Percentiles rank a stretch among this genome's conserved stretches.
Evolutionary conservation across 2,797 vertebrate genomes (phyloP).

Genomic region (Aphelocoma californica): DNA sequence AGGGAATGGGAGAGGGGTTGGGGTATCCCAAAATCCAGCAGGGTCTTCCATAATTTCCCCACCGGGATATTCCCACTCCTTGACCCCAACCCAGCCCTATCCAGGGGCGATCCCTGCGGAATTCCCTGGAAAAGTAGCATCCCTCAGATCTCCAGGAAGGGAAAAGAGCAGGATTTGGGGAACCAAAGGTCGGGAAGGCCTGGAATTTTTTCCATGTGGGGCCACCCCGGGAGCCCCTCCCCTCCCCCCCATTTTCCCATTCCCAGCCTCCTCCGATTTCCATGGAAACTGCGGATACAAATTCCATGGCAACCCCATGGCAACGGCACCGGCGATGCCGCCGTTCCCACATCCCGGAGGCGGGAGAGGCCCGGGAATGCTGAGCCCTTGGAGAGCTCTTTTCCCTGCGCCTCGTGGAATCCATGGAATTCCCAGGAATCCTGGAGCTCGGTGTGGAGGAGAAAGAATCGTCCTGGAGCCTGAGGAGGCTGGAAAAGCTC

Average conservation of each 20-base stretch:
- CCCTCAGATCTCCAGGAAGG: too few species aligned
- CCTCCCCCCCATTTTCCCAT: neutral
- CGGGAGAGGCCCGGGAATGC: neutral
- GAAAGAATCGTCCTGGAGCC: neutral
- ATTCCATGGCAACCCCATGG: neutral
- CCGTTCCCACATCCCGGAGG: neutral
- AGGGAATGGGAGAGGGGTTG: neutral
- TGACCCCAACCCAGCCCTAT: neutral
- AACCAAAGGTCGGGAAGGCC: neutral
- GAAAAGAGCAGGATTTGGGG: neutral
- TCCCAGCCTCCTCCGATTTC: neutral
- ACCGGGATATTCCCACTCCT: neutral
- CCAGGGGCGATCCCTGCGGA: neutral
- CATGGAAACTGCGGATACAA: neutral
- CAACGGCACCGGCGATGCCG: neutral
- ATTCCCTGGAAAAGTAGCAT: neutral
- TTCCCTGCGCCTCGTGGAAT: rapidly evolving
- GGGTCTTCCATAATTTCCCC: neutral
- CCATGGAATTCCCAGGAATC: neutral
- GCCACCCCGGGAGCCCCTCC: neutral
- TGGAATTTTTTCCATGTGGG: neutral
- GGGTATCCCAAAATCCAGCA: neutral
- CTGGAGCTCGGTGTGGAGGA: neutral
- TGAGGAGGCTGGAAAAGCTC: neutral
- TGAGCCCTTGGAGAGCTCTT: neutral